A percentile compares a stretch with the other conserved stretches of the same genome.
Conservation (phyloP, 1,140 invertebrate genomes). For the Tribolium madens region DNA sequence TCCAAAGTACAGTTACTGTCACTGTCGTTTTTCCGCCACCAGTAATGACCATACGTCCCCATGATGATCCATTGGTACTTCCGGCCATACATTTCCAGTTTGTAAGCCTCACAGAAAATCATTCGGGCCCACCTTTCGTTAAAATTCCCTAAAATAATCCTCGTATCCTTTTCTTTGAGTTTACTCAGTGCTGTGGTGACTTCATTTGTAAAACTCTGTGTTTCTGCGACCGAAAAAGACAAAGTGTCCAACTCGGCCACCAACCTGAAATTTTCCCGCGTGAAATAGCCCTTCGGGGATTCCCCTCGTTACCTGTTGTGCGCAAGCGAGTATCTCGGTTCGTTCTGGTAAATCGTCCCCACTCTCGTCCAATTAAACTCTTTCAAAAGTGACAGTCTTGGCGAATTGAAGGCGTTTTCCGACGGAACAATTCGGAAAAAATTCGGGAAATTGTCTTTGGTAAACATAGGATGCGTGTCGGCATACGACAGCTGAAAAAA, state of each 20-base stretch:
- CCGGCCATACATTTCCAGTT: conserved; percentile 63
- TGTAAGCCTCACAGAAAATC: conserved; percentile 94
- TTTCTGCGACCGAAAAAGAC: conserved; percentile 87
- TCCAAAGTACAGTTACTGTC: conserved; percentile 77
- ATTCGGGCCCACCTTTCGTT: conserved; percentile 93
- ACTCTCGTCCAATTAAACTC: conserved; percentile 98
- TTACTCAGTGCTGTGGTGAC: conserved; percentile 85
- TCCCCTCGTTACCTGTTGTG: conserved; percentile 64
- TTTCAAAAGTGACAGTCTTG: conserved; percentile 86
- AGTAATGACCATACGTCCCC: conserved; percentile 84
- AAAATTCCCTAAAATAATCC: conserved; percentile 92
- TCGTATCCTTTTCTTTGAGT: conserved; percentile 91
- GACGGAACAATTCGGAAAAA: conserved; percentile 97
- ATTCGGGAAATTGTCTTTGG: conserved; percentile 92
- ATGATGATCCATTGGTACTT: conserved; percentile 96
- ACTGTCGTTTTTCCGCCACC: conserved; percentile 77
- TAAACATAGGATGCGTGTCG: conserved; percentile 98
- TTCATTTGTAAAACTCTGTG: conserved; percentile 95
- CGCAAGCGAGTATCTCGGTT: conserved; percentile 88
- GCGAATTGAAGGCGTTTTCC: conserved; percentile 95
- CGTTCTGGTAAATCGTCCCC: conserved; percentile 97
- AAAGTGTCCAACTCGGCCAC: conserved; percentile 88
- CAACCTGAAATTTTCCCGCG: conserved; percentile 70
- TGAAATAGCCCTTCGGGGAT: too few relatives aligned
- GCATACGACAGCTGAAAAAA: conserved; percentile 90